Percentiles rank a stretch among this genome's conserved stretches.
phyloP scores from a whole-genome alignment of 2,797 vertebrate genomes.

The Thalassophryne amazonica region DNA sequence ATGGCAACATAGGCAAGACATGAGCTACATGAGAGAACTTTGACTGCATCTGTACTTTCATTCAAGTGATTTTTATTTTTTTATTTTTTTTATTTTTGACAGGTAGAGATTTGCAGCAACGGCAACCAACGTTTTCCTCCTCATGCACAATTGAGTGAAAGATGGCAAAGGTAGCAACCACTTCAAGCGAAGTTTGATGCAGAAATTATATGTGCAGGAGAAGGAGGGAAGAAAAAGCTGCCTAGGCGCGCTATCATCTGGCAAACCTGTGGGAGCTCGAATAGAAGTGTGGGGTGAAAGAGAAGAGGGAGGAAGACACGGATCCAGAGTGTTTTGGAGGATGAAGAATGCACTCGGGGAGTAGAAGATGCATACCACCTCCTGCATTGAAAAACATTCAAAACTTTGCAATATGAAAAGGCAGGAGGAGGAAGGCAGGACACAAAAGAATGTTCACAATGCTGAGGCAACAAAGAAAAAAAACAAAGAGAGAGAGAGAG shows the following conservation, averaged over 20 bases:
- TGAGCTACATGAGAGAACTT: not conserved
- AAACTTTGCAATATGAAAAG: constrained; percentile 76
- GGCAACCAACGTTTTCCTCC: constrained; percentile 25
- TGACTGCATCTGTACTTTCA: constrained; percentile 12
- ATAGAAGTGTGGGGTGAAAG: constrained; percentile 36
- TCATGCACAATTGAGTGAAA: constrained; percentile 42
- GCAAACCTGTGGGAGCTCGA: constrained; percentile 49
- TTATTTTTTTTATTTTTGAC: not conserved
- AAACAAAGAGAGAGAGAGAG: not conserved
- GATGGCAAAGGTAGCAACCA: constrained; percentile 37
- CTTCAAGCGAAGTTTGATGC: constrained; percentile 59
- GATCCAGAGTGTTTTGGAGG: constrained; percentile 58
- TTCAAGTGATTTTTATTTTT: not conserved
- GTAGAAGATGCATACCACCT: constrained; percentile 64
- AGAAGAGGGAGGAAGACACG: constrained; percentile 31
- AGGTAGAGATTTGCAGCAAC: not conserved
- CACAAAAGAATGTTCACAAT: constrained; percentile 80
- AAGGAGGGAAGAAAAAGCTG: constrained; percentile 27
- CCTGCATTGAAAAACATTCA: constrained; percentile 72
- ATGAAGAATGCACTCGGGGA: constrained; percentile 66
- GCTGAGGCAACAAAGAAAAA: constrained; percentile 28
- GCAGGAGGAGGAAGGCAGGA: constrained; percentile 62
- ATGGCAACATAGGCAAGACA: not conserved
- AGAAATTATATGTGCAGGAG: constrained; percentile 38
- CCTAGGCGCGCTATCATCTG: constrained; percentile 52